These are phyloP conservation scores for Halocynthia roretzi DNA, from an alignment of 23 tunicate genomes.

Conservation along the genomic window DNA sequence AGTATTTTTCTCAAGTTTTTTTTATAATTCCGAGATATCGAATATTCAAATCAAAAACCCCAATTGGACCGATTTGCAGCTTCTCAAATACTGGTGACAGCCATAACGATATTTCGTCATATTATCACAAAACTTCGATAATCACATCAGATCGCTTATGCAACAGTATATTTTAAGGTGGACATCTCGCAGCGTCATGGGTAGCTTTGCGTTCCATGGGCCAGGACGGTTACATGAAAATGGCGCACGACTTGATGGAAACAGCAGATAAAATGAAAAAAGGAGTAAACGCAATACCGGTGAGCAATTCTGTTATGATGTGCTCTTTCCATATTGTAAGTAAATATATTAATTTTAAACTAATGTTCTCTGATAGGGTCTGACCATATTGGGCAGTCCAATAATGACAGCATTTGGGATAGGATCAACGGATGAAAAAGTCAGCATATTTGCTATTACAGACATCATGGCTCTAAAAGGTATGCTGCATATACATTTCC, in stretches of 20 bases:
- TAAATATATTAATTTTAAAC: not conserved
- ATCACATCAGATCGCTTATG: not conserved
- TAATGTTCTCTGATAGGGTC: conserved; percentile 44
- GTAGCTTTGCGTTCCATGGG: conserved; percentile 81
- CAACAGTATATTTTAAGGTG: conserved; percentile 31
- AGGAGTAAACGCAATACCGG: conserved; percentile 44
- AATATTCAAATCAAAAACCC: too few relatives aligned
- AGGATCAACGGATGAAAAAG: conserved; percentile 29
- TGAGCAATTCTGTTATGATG: not conserved
- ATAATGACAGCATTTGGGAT: conserved; percentile 80
- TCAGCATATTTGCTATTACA: conserved; percentile 52
- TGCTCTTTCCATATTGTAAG: not conserved
- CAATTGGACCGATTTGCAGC: too few relatives aligned
- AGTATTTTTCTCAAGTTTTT: not conserved
- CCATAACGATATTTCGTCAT: too few relatives aligned
- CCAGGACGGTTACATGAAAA: conserved; percentile 76
- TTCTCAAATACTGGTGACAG: too few relatives aligned
- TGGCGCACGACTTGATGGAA: conserved; percentile 66
- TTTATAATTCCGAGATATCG: too few relatives aligned
- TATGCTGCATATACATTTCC: conserved; percentile 9
- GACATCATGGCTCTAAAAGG: conserved; percentile 92
- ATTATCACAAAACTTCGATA: too few relatives aligned
- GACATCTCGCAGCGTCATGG: conserved; percentile 97
- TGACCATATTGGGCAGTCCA: conserved; percentile 71
- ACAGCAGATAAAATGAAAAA: conserved; percentile 78